Evolutionary conservation across 2,113 vertebrate species (phyloP).

Genomic region (Daboia siamensis): DNA sequence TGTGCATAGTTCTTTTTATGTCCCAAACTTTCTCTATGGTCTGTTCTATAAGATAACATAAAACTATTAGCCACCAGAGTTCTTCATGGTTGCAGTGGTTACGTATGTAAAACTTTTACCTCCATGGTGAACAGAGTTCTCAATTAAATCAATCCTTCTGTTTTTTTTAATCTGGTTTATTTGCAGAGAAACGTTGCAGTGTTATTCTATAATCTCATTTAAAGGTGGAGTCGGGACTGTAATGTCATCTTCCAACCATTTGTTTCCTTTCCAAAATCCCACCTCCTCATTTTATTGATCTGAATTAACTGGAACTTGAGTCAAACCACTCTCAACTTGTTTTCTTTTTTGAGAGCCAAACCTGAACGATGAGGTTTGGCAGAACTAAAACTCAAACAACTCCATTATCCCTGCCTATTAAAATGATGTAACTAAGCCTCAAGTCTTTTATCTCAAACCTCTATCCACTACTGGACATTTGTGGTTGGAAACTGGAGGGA

Average conservation of each 20-base stretch:
- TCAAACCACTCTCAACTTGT: constrained; percentile 36
- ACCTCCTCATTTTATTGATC: constrained; percentile 14
- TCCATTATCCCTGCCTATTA: constrained; percentile 38
- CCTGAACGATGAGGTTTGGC: constrained; percentile 59
- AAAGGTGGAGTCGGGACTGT: not conserved
- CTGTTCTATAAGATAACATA: not conserved
- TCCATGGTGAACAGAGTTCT: not conserved
- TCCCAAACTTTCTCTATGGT: not conserved
- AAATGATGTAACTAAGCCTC: constrained; percentile 40
- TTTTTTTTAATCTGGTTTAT: not conserved
- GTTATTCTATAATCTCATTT: constrained; percentile 16
- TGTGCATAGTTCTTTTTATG: not conserved
- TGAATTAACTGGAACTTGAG: constrained; percentile 46
- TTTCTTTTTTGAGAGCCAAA: constrained; percentile 58
- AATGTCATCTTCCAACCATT: not conserved
- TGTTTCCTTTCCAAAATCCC: not conserved
- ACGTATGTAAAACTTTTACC: not conserved
- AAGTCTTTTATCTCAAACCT: constrained; percentile 55
- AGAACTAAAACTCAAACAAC: constrained; percentile 48
- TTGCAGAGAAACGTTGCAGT: constrained; percentile 27
- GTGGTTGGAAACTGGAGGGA: constrained; percentile 54
- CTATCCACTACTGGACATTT: constrained; percentile 43
- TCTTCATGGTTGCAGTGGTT: constrained; percentile 15
- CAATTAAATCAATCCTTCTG: not conserved
- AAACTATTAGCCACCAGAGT: not conserved